Evolutionary conservation across 1,140 invertebrate species (phyloP), one percentile per base, ranked within the genome.

Genomic region (Melanaphis sacchari): DNA sequence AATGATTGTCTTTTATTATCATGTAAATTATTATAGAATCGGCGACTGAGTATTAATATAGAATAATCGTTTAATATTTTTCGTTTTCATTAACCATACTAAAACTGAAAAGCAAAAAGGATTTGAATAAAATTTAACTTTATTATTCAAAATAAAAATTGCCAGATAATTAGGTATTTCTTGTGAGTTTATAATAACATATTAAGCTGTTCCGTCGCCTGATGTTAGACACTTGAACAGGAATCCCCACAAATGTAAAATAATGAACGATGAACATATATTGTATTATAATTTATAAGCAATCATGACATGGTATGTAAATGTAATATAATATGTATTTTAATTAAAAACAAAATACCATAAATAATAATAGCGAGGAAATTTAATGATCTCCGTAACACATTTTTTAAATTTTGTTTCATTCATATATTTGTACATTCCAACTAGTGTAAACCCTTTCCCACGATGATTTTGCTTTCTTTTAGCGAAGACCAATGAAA

Each of bases 401-500:
- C 76, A 26, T 76, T 59, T 81, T 43, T 41, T 81, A 38, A 15
- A 59, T 59, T n/a, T 40, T 18, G 40, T 46, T 91, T 66, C 54
- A 90, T 90, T 54, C 54, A 91, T 91, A 66, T 31, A 66, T 91
- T 66, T 66, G 54, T 66, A 41, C 66, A 91, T 81, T 81, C 90
- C 90, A 82, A 49, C 81, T 91, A 91, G 90, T 41, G 41, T 43
- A 36, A 46, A 91, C 90, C 59, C 41, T 91, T 91, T 91, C 66
- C 90, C 90, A 91, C 90, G 90, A 91, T 49, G 59, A 91, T 91
- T 81, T 82, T 24, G 66, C 59, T 76, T 91, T 91, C 66, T 46
- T 82, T 82, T 46, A 43, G 90, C 90, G 22, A 43, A n/a, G 59
- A 89, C 26, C 21, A 91, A 40, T n/a, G 22, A n/a, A 76, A 76